Evolutionary conservation across 1,140 invertebrate genomes (phyloP).

Genomic region (Listronotus oregonensis): DNA sequence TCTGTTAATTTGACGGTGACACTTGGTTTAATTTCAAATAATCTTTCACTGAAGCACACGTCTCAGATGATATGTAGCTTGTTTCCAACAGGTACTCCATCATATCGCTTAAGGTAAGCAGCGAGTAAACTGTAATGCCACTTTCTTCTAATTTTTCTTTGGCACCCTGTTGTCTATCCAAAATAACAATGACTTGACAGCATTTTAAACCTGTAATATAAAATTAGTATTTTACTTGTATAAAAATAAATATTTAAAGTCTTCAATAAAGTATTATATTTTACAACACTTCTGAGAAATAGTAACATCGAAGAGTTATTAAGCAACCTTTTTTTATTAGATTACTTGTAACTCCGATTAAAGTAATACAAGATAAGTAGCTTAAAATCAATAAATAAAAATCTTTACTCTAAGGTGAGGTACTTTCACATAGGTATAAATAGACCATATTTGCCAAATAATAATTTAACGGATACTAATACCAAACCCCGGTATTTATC

Average conservation of each 20-base stretch:
- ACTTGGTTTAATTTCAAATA: conserved; percentile 59
- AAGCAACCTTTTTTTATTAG: too few relatives aligned
- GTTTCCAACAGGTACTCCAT: conserved; percentile 69
- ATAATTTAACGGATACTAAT: too few relatives aligned
- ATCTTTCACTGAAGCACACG: conserved; percentile 64
- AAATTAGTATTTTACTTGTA: neutral
- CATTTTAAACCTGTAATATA: conserved; percentile 63
- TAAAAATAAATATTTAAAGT: too few relatives aligned
- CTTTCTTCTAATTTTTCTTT: conserved; percentile 71
- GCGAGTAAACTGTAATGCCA: conserved; percentile 72
- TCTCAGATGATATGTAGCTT: conserved; percentile 64
- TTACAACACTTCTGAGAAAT: neutral
- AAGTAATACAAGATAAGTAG: too few relatives aligned
- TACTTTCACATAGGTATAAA: too few relatives aligned
- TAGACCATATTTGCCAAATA: too few relatives aligned
- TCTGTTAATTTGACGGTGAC: too few relatives aligned
- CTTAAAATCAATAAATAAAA: too few relatives aligned
- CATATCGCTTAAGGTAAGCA: conserved; percentile 71
- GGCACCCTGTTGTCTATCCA: conserved; percentile 93
- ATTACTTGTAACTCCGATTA: too few relatives aligned
- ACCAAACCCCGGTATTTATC: too few relatives aligned
- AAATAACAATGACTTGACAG: conserved; percentile 80
- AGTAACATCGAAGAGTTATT: neutral
- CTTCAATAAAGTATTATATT: too few relatives aligned
- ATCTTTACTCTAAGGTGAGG: too few relatives aligned